A percentile compares a stretch with the other conserved stretches of the same genome.
phyloP scores from a whole-genome alignment of 2,888 invertebrate species.

The Plemyria rubiginata region DNA sequence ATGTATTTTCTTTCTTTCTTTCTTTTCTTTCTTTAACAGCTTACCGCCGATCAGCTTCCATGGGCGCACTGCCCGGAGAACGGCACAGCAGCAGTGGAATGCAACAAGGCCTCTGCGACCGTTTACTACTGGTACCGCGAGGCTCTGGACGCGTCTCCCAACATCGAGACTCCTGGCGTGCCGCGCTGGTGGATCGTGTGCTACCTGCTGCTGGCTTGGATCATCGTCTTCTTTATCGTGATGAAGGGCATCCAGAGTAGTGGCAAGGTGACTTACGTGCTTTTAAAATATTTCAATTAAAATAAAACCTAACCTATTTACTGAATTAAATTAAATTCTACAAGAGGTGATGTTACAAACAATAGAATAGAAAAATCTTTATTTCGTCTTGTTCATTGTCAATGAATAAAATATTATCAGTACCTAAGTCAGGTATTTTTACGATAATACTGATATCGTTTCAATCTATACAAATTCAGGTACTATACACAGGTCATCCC shows the following conservation, averaged over 20 bases:
- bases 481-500: no score
- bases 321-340: no score
- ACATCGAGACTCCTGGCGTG: constrained; percentile 92
- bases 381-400: no score
- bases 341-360: no score
- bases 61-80: constrained; percentile 94
- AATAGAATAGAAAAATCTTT: background rate
- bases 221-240: constrained; percentile 96
- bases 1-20: no score
- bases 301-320: no score
- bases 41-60: constrained; percentile 87
- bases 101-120: constrained; percentile 93
- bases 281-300: background rate
- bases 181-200: constrained; percentile 97
- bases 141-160: constrained; percentile 94
- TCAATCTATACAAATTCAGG: no score
- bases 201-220: constrained; percentile 94
- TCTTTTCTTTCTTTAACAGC: constrained; percentile 81
- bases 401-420: no score
- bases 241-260: constrained; percentile 99
- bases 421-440: no score
- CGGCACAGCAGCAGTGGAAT: constrained; percentile 89
- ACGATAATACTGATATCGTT: no score
- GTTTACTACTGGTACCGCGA: constrained; percentile 97
- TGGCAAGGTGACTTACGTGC: constrained; percentile 88